Evolutionary conservation across 1,140 invertebrate species (phyloP), one percentile per base, ranked within the genome.

Genomic region (Pygmarrhopalites habei): DNA sequence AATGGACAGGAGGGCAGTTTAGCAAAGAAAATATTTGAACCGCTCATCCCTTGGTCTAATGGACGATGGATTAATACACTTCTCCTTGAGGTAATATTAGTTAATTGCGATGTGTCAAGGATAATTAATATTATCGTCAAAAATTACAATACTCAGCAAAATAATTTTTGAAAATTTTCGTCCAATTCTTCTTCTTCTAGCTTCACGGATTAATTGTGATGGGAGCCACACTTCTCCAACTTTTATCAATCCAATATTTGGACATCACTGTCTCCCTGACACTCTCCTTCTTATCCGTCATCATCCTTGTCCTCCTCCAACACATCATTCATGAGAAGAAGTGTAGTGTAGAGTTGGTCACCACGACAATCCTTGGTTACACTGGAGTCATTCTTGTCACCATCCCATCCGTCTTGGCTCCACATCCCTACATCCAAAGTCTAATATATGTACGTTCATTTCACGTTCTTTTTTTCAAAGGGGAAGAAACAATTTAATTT

Each of bases 191-290:
- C 5, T 17, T 29, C 5, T 29, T 29, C 7, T 23, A 56, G 53
- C 17, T 56, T 56, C 53, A 56, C 3, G 19, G 21, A 2, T 2
- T 56, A 2, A n/a, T 56, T 19, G 17, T 39, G 12, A 4, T 21
- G 5, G 30, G 7, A 19, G 30, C 26, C n/a, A 3, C 35, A 14
- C 17, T 56, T 19, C 29, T 56, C 2, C 53, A 32, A 19, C 12
- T 56, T 14, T 10, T 15, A n/a, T 56, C 53, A 17, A 56, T 56
- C 12, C 53, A 39, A 17, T 39, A 56, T 21, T n/a, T 56, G 10
- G 30, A 56, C 21, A 39, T 56, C 12, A 35, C 53, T 21, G 53
- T 56, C 10, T 30, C 53, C 3, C 53, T 56, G 4, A 17, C 53
- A 3, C 3, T 56, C 17, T 32, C 53, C 4, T 56, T 56, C 10